Percentiles rank a stretch among this genome's conserved stretches.
Evolutionary conservation across 2,797 vertebrate genomes (phyloP).

Genomic region (Melanotaenia maccullochi): DNA sequence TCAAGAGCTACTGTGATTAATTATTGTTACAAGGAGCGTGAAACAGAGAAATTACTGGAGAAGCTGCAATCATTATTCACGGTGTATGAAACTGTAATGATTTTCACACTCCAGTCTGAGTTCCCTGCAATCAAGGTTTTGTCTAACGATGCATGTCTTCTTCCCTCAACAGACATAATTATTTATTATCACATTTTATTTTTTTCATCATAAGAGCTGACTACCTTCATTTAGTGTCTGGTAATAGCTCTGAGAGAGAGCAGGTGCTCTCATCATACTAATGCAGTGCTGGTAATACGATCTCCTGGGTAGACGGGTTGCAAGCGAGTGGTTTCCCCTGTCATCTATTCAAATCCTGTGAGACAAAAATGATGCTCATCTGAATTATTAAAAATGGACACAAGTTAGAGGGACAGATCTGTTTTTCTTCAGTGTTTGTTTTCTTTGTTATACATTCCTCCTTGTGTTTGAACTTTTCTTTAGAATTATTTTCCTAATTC

Average conservation of each 20-base stretch:
- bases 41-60: background rate
- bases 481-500: background rate
- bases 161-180: slow-evolving; percentile 36
- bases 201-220: slow-evolving; percentile 46
- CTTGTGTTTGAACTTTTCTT: background rate
- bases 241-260: slow-evolving; percentile 55
- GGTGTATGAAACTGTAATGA: slow-evolving; percentile 36
- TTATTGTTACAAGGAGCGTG: background rate
- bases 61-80: slow-evolving; percentile 21
- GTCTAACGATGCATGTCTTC: slow-evolving; percentile 35
- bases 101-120: slow-evolving; percentile 21
- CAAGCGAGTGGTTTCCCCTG: slow-evolving; percentile 22
- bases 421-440: background rate
- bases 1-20: background rate
- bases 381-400: slow-evolving; percentile 64
- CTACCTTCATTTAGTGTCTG: slow-evolving; percentile 48
- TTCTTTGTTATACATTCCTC: background rate
- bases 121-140: slow-evolving; percentile 19
- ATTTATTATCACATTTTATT: slow-evolving; percentile 68
- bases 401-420: slow-evolving; percentile 38
- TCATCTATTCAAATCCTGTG: slow-evolving; percentile 44
- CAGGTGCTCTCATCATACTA: slow-evolving; percentile 72
- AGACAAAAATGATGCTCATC: slow-evolving; percentile 37
- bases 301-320: slow-evolving; percentile 47
- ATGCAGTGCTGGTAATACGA: slow-evolving; percentile 67